A percentile compares a stretch with the other conserved stretches of the same genome.
Evolutionary conservation across 2,888 invertebrate genomes (phyloP).

Genomic region (Stegana nigrithorax): DNA sequence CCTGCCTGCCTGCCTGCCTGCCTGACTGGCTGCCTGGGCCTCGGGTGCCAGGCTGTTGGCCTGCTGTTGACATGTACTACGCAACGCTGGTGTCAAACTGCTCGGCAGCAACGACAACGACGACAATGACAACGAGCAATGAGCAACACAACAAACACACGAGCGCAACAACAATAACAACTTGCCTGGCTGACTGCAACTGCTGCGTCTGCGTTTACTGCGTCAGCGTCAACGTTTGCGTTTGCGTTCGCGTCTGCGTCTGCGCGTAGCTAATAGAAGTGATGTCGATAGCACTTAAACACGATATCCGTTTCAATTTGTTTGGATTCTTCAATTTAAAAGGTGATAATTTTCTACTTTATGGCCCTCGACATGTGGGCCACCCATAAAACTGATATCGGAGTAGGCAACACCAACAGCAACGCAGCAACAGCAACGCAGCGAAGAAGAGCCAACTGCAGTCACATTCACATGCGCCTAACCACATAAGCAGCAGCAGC

Average conservation of each 20-base stretch:
- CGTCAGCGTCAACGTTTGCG: too few species aligned
- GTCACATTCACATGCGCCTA: conserved; percentile 28
- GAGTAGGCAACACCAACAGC: conserved; percentile 41
- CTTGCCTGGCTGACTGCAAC: not conserved
- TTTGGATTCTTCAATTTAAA: conserved; percentile 70
- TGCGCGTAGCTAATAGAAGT: conserved; percentile 62
- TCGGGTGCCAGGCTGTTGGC: too few species aligned
- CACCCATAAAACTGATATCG: conserved; percentile 68
- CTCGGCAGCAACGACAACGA: too few species aligned
- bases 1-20: too few species aligned
- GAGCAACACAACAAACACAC: too few species aligned
- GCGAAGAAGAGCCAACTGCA: conserved; percentile 17
- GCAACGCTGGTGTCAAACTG: conserved; percentile 15
- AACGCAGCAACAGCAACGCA: not conserved
- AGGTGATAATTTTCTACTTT: conserved; percentile 70
- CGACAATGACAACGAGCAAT: too few species aligned
- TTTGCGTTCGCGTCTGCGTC: conserved; percentile 4
- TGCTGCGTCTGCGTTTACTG: not conserved
- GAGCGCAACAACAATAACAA: not conserved
- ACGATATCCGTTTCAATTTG: conserved; percentile 70
- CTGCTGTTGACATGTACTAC: too few species aligned
- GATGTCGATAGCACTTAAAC: conserved; percentile 69
- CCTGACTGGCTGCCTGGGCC: not conserved
- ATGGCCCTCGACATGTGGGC: conserved; percentile 69
- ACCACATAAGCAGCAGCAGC: conserved; percentile 19